Evolutionary conservation across 2,797 vertebrate genomes (phyloP), one percentile per base, ranked within the genome.

Genomic region (Chaetodon trifasciatus): DNA sequence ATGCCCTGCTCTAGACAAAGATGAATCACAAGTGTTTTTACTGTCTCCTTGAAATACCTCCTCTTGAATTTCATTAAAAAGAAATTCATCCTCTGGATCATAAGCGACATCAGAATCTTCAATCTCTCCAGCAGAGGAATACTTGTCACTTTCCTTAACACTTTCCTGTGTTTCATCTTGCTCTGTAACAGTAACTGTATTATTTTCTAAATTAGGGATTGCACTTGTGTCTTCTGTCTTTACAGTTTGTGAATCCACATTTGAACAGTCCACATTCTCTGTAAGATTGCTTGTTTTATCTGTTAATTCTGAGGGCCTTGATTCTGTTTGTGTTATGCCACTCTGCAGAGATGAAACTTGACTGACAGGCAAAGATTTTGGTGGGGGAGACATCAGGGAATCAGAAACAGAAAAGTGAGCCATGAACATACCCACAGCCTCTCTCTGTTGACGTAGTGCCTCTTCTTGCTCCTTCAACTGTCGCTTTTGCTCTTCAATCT

Each of bases 331-430:
- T 2, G 82, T 23, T 66, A 58, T 60, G 8, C 93, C 95, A 82
- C 94, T 94, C 39, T 96, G 96, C 17, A 92, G 91, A 15, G 93
- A 88, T 73, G 96, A 92, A 44, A 94, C 83, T 40, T 96, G 95
- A 56, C 78, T 84, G 68, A 94, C 93, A 6, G 95, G 50, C 44
- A 95, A 39, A 16, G 95, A 64, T 90, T 97, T 97, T 39, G 95
- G 89, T 23, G 98, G 97, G 2, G 98, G 97, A 11, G 98, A 99
- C 97, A 98, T 96, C 42, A 99, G 90, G 11, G 97, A 96, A 64
- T 98, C 97, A 1, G 97, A 97, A 78, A 97, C 98, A 2, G 98
- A 99, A 93, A 99, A 99, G 83, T 97, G 97, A 74, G 98, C 98
- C 97, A 99, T 97, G 63, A 98, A 99, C 84, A 97, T 97, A 15